Base-by-base conservation (phyloP, 2,888 invertebrate genomes). In the Saturnia pavonia region DNA sequence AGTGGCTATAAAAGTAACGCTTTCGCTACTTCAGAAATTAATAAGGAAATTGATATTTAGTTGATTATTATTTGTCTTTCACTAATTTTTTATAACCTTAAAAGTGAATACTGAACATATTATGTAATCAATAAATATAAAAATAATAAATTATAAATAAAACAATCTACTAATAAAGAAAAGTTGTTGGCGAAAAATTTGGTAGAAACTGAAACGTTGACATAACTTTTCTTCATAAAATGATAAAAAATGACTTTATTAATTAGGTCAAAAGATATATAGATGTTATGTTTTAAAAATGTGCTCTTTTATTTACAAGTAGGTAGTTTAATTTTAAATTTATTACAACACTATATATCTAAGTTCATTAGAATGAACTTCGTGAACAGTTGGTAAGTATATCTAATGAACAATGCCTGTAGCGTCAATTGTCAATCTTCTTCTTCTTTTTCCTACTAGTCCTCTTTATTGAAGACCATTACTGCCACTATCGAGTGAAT, bases 1-100 rank as follows among this genome's bases (percentile, higher is more conserved):
- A 94, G 91, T 92, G 90, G 92, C 92, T 91, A 92, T 91, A 88
- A 91, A 92, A 92, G 91, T 92, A 92, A 93, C 90, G 91, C 88
- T 91, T 91, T 92, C 90, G 90, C 91, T 90, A 91, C 92, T 91
- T 88, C 85, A 86, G 86, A 91, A 93, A 94, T 92, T 93, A 93
- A 93, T 93, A 92, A 93, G 90, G 87, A 89, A 93, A 93, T 94
- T 93, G 91, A 91, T 92, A 92, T 89, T 90, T 90, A 60, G 90
- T 90, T 88, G 85, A 88, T 90, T 90, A 88, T 71, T 68, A 63
- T 68, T 65, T 48, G 40, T 42, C 63, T 45, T 3, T 19, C 27
- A 34, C 43, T 67, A 66, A 42, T 40, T 51, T 54, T 68, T 54
- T 54, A n/a, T 40, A 25, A 51, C 22, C 19, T 69, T 66, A 34